These are phyloP conservation scores for Holacanthella duospinosa DNA, from an alignment of 2,888 invertebrate species.

Conservation along the genomic window DNA sequence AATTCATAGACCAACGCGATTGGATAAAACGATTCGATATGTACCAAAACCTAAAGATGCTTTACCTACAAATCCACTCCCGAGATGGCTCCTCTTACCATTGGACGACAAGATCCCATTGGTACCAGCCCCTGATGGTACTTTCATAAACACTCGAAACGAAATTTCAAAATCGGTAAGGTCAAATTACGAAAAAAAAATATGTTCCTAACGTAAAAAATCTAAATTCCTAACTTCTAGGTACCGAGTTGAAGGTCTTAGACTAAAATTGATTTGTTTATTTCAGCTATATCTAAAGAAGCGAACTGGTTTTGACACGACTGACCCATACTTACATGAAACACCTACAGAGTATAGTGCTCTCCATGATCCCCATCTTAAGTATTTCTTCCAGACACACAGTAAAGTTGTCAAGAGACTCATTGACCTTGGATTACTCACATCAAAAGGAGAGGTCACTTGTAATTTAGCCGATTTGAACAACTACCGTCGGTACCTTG, in stretches of 20 bases:
- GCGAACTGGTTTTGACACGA: conserved; percentile 10
- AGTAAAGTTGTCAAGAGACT: conserved; percentile 10
- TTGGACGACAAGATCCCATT: conserved; percentile 13
- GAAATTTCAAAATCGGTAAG: conserved; percentile 8
- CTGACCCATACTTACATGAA: conserved; percentile 14
- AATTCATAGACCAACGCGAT: background rate
- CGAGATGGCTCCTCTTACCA: conserved; percentile 6
- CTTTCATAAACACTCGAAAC: conserved; percentile 10
- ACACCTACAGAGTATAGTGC: conserved; percentile 12
- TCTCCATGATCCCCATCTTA: conserved; percentile 18
- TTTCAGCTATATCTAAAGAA: conserved; percentile 6
- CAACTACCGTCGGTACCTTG: conserved; percentile 14
- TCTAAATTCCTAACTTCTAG: background rate
- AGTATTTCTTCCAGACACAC: conserved; percentile 10
- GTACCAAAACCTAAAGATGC: conserved; percentile 12
- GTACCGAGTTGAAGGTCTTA: background rate
- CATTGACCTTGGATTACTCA: conserved; percentile 11
- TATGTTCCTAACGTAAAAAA: background rate
- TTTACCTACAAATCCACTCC: conserved; percentile 13
- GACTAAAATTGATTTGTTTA: background rate
- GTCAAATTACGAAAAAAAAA: background rate
- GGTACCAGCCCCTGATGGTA: conserved; percentile 15
- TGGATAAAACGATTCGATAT: background rate
- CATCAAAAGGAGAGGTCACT: conserved; percentile 13
- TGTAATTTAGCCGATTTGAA: conserved; percentile 13